Conservation (phyloP, 2,797 vertebrate species). For the Ptychobarbus kaznakovi region DNA sequence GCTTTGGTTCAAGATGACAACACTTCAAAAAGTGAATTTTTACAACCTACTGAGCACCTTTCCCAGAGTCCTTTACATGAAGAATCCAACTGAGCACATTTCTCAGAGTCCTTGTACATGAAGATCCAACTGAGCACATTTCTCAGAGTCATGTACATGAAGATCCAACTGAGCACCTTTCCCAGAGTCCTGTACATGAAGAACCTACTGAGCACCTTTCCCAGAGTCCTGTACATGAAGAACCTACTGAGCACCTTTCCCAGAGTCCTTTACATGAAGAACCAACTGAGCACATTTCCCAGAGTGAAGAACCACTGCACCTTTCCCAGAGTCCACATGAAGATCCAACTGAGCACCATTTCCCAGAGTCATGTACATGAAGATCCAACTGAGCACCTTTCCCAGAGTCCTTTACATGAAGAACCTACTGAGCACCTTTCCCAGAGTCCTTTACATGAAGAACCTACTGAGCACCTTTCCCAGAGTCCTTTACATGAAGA, state of each 20-base stretch:
- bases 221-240: background rate
- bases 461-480: background rate
- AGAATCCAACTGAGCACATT: background rate
- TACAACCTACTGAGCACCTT: conserved; percentile 11
- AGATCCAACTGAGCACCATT: background rate
- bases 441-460: background rate
- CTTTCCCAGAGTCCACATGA: background rate
- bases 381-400: background rate
- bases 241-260: background rate
- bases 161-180: background rate
- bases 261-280: conserved; percentile 1
- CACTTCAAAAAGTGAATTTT: conserved; percentile 28
- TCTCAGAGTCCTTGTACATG: background rate
- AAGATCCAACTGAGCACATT: background rate
- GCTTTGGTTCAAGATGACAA: conserved; percentile 14
- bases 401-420: background rate
- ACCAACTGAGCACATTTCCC: background rate
- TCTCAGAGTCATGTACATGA: background rate
- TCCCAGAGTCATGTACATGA: too few species aligned
- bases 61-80: background rate
- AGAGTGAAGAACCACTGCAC: background rate
- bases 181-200: background rate
- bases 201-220: background rate
- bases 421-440: background rate
- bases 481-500: conserved; percentile 1